Evolutionary conservation across 2,797 vertebrate species (phyloP), one percentile per base, ranked within the genome.

Genomic region (Oreochromis mossambicus): DNA sequence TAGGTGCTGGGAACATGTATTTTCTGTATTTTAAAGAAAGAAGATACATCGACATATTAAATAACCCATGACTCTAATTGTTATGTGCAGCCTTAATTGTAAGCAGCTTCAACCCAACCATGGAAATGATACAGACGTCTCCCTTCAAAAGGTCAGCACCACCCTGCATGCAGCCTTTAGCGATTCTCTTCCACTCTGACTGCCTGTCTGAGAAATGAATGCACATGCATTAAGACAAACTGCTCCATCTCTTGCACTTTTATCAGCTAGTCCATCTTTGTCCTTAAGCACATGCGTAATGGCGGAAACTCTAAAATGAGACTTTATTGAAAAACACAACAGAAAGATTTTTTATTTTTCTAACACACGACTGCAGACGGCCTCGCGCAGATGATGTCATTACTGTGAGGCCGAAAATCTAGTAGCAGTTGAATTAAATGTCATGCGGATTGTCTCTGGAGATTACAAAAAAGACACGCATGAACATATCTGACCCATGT

Each of bases 91-190:
- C 48, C 34, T 54, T 75, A 70, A 78, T 75, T 87, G 77, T 48
- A 34, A 70, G 26, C 73, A 73, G 77, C 36, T 70, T 73, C 66
- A 77, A 50, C 61, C 79, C 76, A 78, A 90, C 48, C 36, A 38
- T 46, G 38, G 46, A 83, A 82, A 76, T 55, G 43, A 84, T 50
- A 43, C 81, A 84, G 77, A 77, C 68, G 13, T 89, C 83, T 86
- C 26, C 48, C 38, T 75, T 15, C 15, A 58, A 83, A 92, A 92
- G 92, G 92, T 92, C 89, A 89, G 76, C 75, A 50, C 63, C 86
- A 68, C 81, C 85, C 87, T 76, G 56, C 61, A 68, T 38, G 73
- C 83, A 83, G 87, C 79, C 82, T 87, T 66, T 78, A 79, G 66
- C 83, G 41, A 86, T 80, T 78, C 83, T 76, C n/a, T 34, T 73